Base-by-base conservation (phyloP, 2,888 invertebrate genomes). In the Cataglyphis albicans region DNA sequence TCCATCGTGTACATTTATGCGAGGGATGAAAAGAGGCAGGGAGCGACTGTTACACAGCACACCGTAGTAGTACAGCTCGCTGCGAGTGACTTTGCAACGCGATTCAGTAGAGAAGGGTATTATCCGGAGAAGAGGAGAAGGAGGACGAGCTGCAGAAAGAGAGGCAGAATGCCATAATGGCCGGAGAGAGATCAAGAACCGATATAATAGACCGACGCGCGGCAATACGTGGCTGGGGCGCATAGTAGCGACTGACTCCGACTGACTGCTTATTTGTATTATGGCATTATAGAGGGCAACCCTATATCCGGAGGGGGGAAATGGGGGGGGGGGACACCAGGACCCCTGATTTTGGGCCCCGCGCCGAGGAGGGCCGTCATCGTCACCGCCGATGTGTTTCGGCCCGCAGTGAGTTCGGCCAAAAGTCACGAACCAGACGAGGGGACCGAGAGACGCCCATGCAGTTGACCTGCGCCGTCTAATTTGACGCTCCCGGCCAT, bases 381-480 rank as follows among this genome's bases (percentile, higher is more conserved):
- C 61, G 32, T 18, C 18, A 35, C 10, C 67, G 15, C n/a, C 55
- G 55, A n/a, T 38, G 55, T 32, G 21, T 75, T 63, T 48, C 63
- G 76, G 55, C 55, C 68, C 83, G 55, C 44, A 67, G 32, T 65
- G 88, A 80, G 80, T 86, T 82, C 67, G 61, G 82, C 81, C 88
- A 86, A 86, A 87, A 84, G 88, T 80, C 82, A 81, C 82, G 84
- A 52, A 80, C 68, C 84, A 81, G 86, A 85, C 78, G 29, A 55
- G 55, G 64, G 83, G 75, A 85, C 72, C 29, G 89, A 88, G 90
- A 92, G 90, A 92, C 92, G 91, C 91, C 91, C 90, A 90, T 92
- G 91, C 92, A 91, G 93, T 93, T 93, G 92, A 93, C 93, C 92
- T 91, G 92, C 90, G 89, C 88, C 91, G 92, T 89, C 92, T 92